Conservation (phyloP, 2,113 vertebrate genomes). For the Amphilophus citrinellus region DNA sequence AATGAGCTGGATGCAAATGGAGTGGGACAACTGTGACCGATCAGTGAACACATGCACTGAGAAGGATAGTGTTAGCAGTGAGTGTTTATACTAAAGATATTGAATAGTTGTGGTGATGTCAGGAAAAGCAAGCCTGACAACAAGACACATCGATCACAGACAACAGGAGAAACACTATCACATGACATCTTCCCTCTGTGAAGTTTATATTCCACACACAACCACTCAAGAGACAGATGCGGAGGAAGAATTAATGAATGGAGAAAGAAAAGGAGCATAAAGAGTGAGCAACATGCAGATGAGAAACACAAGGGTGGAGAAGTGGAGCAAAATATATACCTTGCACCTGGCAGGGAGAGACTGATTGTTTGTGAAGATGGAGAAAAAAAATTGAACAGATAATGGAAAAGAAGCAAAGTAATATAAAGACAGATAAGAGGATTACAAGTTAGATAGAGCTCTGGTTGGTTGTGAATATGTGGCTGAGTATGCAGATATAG, state of each 20-base stretch:
- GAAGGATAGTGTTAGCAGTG: constrained; percentile 24
- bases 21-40: constrained; percentile 49
- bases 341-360: constrained; percentile 49
- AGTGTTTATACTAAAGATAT: constrained; percentile 36
- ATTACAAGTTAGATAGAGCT: neutral
- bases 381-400: constrained; percentile 36
- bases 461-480: neutral
- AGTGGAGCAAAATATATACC: constrained; percentile 36
- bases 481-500: constrained; percentile 4
- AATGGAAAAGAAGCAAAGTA: constrained; percentile 42
- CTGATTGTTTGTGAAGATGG: constrained; percentile 54
- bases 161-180: constrained; percentile 32
- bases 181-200: neutral
- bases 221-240: constrained; percentile 4
- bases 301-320: constrained; percentile 16
- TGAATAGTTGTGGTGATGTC: constrained; percentile 30
- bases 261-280: constrained; percentile 19
- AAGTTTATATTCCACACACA: constrained; percentile 54
- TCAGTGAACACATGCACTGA: neutral
- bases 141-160: constrained; percentile 41
- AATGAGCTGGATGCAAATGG: constrained; percentile 37
- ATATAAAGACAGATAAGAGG: constrained; percentile 36
- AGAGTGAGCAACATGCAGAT: constrained; percentile 53
- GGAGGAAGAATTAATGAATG: constrained; percentile 47
- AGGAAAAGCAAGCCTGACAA: constrained; percentile 39